Evolutionary conservation across 2,797 vertebrate species (phyloP).

Genomic region (Pelobates cultripes): DNA sequence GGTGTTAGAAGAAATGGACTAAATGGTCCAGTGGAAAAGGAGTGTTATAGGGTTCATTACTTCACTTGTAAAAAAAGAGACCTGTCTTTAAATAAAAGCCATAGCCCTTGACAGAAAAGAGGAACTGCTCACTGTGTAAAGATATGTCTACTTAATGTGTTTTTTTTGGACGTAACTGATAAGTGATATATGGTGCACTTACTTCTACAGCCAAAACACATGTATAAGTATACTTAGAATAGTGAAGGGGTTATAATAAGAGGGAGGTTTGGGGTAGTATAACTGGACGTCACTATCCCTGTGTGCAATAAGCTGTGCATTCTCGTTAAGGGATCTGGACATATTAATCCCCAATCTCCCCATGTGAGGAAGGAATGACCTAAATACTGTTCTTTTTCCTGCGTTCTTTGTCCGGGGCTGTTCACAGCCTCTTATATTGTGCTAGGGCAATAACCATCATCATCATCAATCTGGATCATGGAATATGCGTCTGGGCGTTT

Average conservation of each 20-base stretch:
- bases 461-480: neutral
- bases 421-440: slow-evolving; percentile 1
- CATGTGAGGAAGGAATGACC: slow-evolving; percentile 35
- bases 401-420: slow-evolving; percentile 28
- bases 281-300: slow-evolving; percentile 8
- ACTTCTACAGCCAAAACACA: neutral
- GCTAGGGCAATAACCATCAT: too few species aligned
- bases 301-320: slow-evolving; percentile 13
- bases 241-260: too few species aligned
- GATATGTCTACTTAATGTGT: neutral
- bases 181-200: neutral
- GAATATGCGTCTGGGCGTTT: slow-evolving; percentile 37
- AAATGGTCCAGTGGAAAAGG: slow-evolving; percentile 12
- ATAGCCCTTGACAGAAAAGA: neutral
- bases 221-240: neutral
- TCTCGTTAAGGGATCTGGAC: slow-evolving; percentile 23
- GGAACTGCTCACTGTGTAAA: neutral
- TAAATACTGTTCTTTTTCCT: slow-evolving; percentile 34
- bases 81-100: neutral
- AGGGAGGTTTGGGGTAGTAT: neutral
- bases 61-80: neutral
- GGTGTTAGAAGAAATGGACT: neutral
- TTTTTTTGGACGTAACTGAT: neutral
- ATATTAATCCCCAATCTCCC: slow-evolving; percentile 22
- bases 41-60: neutral